phyloP scores from a whole-genome alignment of 2,113 vertebrate genomes.

The Sebastes fasciatus region DNA sequence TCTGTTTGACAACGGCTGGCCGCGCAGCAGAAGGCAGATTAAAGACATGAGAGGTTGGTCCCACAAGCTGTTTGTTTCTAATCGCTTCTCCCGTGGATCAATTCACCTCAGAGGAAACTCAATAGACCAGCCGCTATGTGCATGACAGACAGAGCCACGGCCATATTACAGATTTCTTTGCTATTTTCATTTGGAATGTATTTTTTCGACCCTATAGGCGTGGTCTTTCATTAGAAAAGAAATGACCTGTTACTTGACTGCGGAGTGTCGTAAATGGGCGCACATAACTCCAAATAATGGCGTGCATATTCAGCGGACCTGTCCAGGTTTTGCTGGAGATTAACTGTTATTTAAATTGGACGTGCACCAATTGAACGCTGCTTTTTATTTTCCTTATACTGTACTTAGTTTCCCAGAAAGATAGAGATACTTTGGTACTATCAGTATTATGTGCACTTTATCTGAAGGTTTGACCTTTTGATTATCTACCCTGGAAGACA shows the following conservation, averaged over 20 bases:
- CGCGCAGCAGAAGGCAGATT: constrained; percentile 27
- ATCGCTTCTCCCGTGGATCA: constrained; percentile 68
- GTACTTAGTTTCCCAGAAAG: too few species aligned
- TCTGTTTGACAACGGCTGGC: constrained; percentile 40
- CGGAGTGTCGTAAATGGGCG: not conserved
- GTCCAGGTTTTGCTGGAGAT: not conserved
- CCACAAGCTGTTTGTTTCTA: constrained; percentile 70
- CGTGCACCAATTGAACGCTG: not conserved
- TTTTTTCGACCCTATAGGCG: constrained; percentile 19
- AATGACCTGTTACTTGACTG: constrained; percentile 43
- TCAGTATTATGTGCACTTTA: not conserved
- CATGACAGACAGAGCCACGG: constrained; percentile 67
- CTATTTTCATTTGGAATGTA: constrained; percentile 39
- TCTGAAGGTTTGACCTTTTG: not conserved
- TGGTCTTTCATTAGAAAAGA: constrained; percentile 49
- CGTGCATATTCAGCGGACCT: too few species aligned
- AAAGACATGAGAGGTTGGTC: constrained; percentile 63
- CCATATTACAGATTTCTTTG: constrained; percentile 68
- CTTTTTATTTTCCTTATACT: not conserved
- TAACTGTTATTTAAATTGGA: not conserved
- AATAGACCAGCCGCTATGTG: constrained; percentile 67
- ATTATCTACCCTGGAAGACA: not conserved
- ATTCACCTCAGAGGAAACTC: constrained; percentile 66
- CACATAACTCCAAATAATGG: constrained; percentile 10
- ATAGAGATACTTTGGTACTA: too few species aligned